Evolutionary conservation across 2,888 invertebrate genomes (phyloP).

Genomic region (Rugalucina vietnamica): DNA sequence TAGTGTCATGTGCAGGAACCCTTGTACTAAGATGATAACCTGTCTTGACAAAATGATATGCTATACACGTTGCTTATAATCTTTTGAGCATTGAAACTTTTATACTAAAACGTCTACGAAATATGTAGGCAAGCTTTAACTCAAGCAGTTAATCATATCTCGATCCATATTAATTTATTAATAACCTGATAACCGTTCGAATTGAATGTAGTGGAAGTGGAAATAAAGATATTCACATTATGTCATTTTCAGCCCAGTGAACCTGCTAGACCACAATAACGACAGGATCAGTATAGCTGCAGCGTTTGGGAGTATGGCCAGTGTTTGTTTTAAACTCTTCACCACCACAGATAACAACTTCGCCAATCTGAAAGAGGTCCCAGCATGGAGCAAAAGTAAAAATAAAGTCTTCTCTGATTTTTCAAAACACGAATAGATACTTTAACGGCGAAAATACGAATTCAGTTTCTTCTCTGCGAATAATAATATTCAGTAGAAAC

Average conservation of each 20-base stretch:
- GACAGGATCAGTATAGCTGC: conserved; percentile 43
- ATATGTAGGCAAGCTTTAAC: neutral
- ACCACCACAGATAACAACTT: neutral
- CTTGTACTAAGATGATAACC: too few species aligned
- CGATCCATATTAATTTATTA: neutral
- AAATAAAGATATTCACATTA: too few species aligned
- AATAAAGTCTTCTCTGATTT: too few species aligned
- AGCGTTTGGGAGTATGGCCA: conserved; percentile 53
- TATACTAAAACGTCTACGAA: too few species aligned
- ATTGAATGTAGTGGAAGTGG: neutral
- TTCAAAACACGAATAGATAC: too few species aligned
- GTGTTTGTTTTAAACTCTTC: conserved; percentile 39
- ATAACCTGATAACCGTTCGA: neutral
- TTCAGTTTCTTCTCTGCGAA: too few species aligned
- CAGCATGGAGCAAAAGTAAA: conserved; percentile 46
- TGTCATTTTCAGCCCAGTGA: conserved; percentile 43
- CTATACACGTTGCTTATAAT: too few species aligned
- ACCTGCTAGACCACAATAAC: conserved; percentile 43
- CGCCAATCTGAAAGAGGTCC: neutral
- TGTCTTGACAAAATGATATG: too few species aligned
- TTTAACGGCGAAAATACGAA: too few species aligned
- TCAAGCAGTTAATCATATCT: neutral
- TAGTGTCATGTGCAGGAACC: too few species aligned
- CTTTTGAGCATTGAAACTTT: too few species aligned
- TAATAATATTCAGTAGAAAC: too few species aligned